Evolutionary conservation across 2,797 vertebrate genomes (phyloP).

Genomic region (Anabacerthia variegaticeps): DNA sequence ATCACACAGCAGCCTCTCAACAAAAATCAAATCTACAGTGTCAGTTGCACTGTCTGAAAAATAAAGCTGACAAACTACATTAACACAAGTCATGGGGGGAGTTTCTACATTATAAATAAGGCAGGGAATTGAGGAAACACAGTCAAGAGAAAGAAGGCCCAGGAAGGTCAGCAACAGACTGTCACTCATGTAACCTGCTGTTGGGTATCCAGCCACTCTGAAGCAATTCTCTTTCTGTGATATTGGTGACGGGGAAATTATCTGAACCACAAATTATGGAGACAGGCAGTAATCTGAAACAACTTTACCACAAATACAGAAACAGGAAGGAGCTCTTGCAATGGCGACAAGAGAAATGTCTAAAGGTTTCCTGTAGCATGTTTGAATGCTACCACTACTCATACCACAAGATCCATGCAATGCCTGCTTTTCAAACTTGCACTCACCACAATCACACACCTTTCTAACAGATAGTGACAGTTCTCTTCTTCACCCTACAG

Average conservation of each 20-base stretch:
- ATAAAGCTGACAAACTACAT: not conserved
- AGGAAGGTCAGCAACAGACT: not conserved
- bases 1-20: accelerated
- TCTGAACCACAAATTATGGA: not conserved
- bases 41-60: not conserved
- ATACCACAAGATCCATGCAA: not conserved
- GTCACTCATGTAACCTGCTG: not conserved
- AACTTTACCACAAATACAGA: not conserved
- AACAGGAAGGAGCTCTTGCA: not conserved
- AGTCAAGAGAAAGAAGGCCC: not conserved
- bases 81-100: not conserved
- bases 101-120: not conserved
- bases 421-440: not conserved
- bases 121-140: not conserved
- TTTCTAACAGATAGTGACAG: not conserved
- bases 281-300: not conserved
- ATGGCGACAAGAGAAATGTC: not conserved
- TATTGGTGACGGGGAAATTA: not conserved
- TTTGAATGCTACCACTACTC: not conserved
- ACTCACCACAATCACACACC: not conserved
- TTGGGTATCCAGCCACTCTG: not conserved
- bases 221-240: not conserved
- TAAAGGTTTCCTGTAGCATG: not conserved
- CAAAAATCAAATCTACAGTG: not conserved
- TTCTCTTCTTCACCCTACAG: not conserved